Base-by-base conservation (phyloP, 1,140 invertebrate genomes). In the Panagrolaimus sp. region DNA sequence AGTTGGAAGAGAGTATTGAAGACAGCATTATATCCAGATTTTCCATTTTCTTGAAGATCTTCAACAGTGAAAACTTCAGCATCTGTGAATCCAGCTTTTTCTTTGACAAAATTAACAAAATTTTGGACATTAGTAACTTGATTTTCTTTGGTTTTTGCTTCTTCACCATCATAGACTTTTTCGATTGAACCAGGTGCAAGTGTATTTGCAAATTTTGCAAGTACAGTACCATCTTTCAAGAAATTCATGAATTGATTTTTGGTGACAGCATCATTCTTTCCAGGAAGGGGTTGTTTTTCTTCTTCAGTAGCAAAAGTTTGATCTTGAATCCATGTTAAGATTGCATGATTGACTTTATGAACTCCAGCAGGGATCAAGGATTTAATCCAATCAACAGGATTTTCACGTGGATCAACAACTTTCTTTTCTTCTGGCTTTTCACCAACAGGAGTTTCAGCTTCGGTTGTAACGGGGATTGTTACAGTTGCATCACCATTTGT, bases 1-100 rank as follows among this genome's bases (percentile, higher is more conserved):
- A 78, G 65, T 32, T 69, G 63, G 72, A 74, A 73, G 67, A 78
- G 68, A 44, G 77, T 74, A 38, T 75, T 68, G 71, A 78, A 74
- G 26, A 78, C 76, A 24, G 73, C 71, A 6, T 68, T 26, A 62
- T 74, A 78, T 9, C 76, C 77, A 45, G 69, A 72, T 45, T 78
- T 78, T 62, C 77, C 76, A 58, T 78, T 78, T 63, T 78, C 77
- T 58, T 72, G 67, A 32, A 78, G 67, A 70, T 78, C 77, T 28
- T 63, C 76, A 38, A 62, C 67, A 62, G 73, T 72, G 71, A 77
- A 72, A 6, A 76, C 76, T 73, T 76, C 68, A 48, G 62, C 70
- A 28, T 75, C 73, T 17, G 28, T 43, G 43, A 75, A 65, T 46
- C 69, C 77, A 43, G 70, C 68, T 47, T 76, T 74, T 55, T 73